Conservation (phyloP, 2,797 vertebrate genomes). For the Spinus pinus region DNA sequence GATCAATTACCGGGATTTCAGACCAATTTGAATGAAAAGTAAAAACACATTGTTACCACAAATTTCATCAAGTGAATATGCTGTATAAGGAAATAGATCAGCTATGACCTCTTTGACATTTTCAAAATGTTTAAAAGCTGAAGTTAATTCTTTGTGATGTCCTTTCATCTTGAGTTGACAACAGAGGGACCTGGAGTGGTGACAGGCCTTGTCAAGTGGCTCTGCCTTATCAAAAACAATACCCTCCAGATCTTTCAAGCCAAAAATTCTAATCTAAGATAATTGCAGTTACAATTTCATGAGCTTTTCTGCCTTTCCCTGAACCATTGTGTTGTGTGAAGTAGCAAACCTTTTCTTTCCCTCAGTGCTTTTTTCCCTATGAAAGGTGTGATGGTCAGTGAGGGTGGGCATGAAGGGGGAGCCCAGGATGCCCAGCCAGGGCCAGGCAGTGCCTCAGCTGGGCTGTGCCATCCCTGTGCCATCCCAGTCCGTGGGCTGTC, state of each 20-base stretch:
- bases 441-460: background rate
- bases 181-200: conserved; percentile 70
- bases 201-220: conserved; percentile 74
- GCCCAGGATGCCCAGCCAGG: background rate
- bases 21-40: conserved; percentile 59
- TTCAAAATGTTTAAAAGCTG: conserved; percentile 80
- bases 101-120: conserved; percentile 77
- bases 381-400: background rate
- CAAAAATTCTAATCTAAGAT: conserved; percentile 76
- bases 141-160: conserved; percentile 79
- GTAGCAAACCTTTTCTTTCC: background rate
- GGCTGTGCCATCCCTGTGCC: background rate
- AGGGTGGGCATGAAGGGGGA: background rate
- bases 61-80: conserved; percentile 76
- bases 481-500: background rate
- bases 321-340: background rate
- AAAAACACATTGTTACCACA: conserved; percentile 73
- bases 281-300: conserved; percentile 74
- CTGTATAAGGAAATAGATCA: conserved; percentile 68
- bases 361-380: background rate
- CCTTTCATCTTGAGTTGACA: conserved; percentile 76
- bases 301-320: conserved; percentile 36
- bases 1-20: conserved; percentile 57
- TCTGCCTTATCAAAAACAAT: conserved; percentile 75
- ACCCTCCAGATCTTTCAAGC: conserved; percentile 71